Base-by-base conservation (phyloP, 2,888 invertebrate species). In the Tridacna gigas region DNA sequence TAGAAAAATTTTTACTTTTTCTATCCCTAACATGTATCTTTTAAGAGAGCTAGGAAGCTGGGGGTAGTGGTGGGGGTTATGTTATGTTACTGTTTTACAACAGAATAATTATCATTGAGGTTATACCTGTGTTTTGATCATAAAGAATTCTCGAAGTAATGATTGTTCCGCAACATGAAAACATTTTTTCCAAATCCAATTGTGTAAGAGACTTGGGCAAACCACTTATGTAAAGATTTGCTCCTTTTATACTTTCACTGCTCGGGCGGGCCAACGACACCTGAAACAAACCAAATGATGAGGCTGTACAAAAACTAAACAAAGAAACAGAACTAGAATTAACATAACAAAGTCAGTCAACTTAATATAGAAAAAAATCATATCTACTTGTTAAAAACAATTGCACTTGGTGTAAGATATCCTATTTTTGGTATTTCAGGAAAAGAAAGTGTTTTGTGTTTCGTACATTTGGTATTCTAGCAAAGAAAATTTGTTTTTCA, bases 221-320 rank as follows among this genome's bases (percentile, higher is more conserved):
- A 88, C 95, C 95, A 92, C 94, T 94, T 89, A 95, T 94, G 93
- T 95, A 95, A 88, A 95, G 92, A 91, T 95, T 95, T 87, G 95
- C 95, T 82, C 94, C 94, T 91, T 95, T 95, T 88, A 95, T 95
- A 88, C 94, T 93, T 90, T 95, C 95, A 91, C 94, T 93, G 92
- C 95, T 95, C 77, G 95, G 95, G 86, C 95, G 93, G 88, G 95
- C 95, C 91, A 94, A 92, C 81, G 95, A 95, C 73, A 95, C 95
- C 94, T 95, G 93, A 91, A 93, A 93, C 90, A 89, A 92, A 92
- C 90, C 90, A 90, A 84, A 91, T 91, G 89, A 91, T 83, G 90
- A 89, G 89, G 89, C 89, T 87, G 83, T 90, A 86, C 90, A 86
- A 80, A 88, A 89, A 80, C 85, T 37, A 88, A 86, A 88, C 82